Base-by-base conservation (phyloP, 23 tunicate genomes). In the Styela clava region DNA sequence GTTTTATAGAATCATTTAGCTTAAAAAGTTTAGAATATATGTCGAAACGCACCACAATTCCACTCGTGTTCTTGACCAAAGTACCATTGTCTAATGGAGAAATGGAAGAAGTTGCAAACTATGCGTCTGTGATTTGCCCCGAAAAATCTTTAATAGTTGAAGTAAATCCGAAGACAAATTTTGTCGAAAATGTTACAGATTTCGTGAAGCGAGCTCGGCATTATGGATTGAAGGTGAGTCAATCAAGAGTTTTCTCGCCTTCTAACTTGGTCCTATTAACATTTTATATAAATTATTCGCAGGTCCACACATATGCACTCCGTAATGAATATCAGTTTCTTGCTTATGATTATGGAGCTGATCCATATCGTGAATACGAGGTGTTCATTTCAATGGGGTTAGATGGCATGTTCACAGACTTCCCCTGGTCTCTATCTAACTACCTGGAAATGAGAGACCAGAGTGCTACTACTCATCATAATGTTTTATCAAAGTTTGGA, bases 1-100 rank as follows among this genome's bases (percentile, higher is more conserved):
- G 92, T 74, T 88, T 88, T 61, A 34, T 94, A 35, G 93, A 94
- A 65, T 94, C 98, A 12, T 94, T 94, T 72, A 72, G 73, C 69
- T 78, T 67, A 61, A 37, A 64, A 19, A 88, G 95, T 67, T 35
- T 94, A 30, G 26, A 67, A 22, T 89, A 88, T 67, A 83, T 94
- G 95, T 69, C 91, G 0, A 63, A 30, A 25, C 68, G 52, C 18
- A 94, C 98, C 3, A 78, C 70, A 2, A 78, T 94, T 25, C 98
- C 95, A 22, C 76, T 94, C 1, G 71, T 93, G 18, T 81, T 33
- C 24, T 79, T 92, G 20, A 81, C 84, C 1, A 34, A 70, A 21
- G 52, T 33, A 0, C 52, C 62, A 2, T 0, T 28, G 16, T 29
- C 71, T 16, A 63, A 63, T 22, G 78, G 79, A 37, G 18, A 21